phyloP scores from a whole-genome alignment of 2,113 vertebrate species.

The Cephalophus harveyi region DNA sequence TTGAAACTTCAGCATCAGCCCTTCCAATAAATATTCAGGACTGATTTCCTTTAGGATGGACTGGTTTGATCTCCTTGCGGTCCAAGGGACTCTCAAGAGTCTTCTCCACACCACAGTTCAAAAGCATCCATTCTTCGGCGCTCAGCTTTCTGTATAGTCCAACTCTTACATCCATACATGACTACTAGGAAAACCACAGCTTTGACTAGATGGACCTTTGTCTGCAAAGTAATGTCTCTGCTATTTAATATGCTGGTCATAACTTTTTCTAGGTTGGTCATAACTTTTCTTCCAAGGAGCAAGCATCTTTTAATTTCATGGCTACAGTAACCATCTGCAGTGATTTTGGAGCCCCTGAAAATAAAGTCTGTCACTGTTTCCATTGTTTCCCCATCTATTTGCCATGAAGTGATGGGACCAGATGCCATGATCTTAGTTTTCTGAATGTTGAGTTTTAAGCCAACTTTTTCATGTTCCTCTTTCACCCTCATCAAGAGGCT shows the following conservation, averaged over 20 bases:
- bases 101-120: not conserved
- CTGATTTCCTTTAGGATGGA: not conserved
- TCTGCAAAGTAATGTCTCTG: not conserved
- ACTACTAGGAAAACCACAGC: not conserved
- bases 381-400: not conserved
- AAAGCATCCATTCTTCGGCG: fast-evolving
- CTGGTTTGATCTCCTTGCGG: not conserved
- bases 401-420: not conserved
- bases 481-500: not conserved
- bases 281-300: not conserved
- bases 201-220: not conserved
- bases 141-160: not conserved
- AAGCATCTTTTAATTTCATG: not conserved
- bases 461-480: not conserved
- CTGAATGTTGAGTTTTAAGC: not conserved
- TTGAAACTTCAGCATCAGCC: not conserved
- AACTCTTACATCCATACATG: not conserved
- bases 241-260: not conserved
- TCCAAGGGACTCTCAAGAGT: not conserved
- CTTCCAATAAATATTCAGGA: not conserved
- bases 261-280: not conserved
- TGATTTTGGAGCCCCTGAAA: not conserved
- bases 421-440: not conserved
- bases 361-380: not conserved
- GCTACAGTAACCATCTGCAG: not conserved